Conservation (phyloP, 1,140 invertebrate genomes). For the Adoxophyes honmai region DNA sequence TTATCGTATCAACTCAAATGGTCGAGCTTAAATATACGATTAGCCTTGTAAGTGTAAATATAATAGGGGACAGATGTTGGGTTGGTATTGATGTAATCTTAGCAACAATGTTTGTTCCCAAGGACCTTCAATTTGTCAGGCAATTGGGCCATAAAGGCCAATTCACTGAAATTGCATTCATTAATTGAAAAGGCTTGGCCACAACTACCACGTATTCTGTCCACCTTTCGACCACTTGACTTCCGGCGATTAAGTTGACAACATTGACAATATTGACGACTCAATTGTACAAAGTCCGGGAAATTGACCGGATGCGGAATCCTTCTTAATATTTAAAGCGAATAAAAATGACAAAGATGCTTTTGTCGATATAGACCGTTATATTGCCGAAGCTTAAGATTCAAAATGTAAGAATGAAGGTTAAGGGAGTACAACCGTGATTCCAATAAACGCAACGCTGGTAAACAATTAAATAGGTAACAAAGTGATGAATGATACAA, state of each 20-base stretch:
- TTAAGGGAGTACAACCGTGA: not conserved
- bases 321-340: not conserved
- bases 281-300: conserved; percentile 16
- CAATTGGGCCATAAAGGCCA: not conserved
- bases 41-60: not conserved
- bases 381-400: not conserved
- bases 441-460: conserved; percentile 6
- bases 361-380: not conserved
- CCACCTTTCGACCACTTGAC: conserved; percentile 9
- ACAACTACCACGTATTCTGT: conserved; percentile 6
- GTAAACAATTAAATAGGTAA: conserved; percentile 9
- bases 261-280: conserved; percentile 8
- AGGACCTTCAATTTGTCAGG: conserved; percentile 6
- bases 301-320: conserved; percentile 10
- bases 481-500: conserved; percentile 22
- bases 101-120: not conserved
- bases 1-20: not conserved
- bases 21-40: not conserved
- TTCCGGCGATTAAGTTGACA: not conserved
- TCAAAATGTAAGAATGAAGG: not conserved
- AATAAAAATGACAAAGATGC: not conserved
- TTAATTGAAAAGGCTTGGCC: conserved; percentile 6
- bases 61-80: conserved; percentile 1
- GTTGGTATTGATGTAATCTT: not conserved
- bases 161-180: not conserved